A percentile compares a stretch with the other conserved stretches of the same genome.
Evolutionary conservation across 2,113 vertebrate genomes (phyloP).

Genomic region (Jacana jacana): DNA sequence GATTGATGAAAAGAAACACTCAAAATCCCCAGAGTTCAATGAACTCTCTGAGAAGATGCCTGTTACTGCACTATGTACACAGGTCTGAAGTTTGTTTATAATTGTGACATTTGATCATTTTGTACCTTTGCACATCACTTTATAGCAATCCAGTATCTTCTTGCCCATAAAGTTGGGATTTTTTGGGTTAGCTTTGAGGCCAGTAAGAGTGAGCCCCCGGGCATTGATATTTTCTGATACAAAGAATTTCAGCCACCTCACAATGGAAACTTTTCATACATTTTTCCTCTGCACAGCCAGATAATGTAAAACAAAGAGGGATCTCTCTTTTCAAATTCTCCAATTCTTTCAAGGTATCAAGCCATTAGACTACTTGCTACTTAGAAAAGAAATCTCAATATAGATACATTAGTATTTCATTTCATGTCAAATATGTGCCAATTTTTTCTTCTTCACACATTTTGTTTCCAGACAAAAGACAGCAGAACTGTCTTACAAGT

Average conservation of each 20-base stretch:
- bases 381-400: background rate
- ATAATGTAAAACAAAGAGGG: constrained; percentile 24
- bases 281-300: background rate
- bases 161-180: background rate
- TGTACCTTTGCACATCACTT: background rate
- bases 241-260: constrained; percentile 13
- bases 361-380: background rate
- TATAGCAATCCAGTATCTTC: background rate
- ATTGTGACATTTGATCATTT: background rate
- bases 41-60: background rate
- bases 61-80: background rate
- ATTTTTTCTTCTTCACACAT: background rate
- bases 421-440: background rate
- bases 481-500: background rate
- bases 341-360: background rate
- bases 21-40: background rate
- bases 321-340: background rate
- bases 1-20: background rate
- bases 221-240: background rate
- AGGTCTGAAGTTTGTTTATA: background rate
- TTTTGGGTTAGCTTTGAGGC: background rate
- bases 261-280: background rate
- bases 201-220: background rate
- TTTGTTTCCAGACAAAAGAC: constrained; percentile 28
- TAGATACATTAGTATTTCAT: background rate